Conservation (phyloP, 2,888 invertebrate genomes). For the Tholera decimalis region DNA sequence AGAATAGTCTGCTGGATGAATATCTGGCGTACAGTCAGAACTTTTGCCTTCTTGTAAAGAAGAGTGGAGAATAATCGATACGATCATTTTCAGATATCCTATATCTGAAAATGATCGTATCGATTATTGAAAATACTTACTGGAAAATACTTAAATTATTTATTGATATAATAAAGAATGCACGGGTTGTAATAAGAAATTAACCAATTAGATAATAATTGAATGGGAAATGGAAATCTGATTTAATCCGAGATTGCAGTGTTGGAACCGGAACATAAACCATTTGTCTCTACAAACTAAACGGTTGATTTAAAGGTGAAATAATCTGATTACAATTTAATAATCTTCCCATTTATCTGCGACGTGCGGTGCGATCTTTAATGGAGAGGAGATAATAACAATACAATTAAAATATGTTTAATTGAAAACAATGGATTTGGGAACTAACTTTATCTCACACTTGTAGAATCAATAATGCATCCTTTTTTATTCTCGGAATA, state of each 20-base stretch:
- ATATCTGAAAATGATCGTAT: not conserved
- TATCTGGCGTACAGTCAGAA: too few species aligned
- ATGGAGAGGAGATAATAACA: constrained; percentile 14
- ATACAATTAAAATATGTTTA: constrained; percentile 18
- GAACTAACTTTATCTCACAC: not conserved
- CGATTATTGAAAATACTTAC: not conserved
- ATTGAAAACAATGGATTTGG: not conserved
- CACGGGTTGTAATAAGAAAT: constrained; percentile 5
- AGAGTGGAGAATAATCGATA: too few species aligned
- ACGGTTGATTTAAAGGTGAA: constrained; percentile 12
- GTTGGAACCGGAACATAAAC: constrained; percentile 16
- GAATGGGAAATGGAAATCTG: constrained; percentile 15
- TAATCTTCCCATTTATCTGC: constrained; percentile 41
- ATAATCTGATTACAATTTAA: constrained; percentile 41
- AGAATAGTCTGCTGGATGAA: too few species aligned
- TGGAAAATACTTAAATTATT: not conserved
- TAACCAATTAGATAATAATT: constrained; percentile 31
- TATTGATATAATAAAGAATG: not conserved
- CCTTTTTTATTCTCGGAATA: not conserved
- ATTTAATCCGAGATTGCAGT: constrained; percentile 29
- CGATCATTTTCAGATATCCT: not conserved
- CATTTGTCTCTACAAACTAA: constrained; percentile 12
- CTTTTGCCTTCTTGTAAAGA: too few species aligned
- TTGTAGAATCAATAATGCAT: not conserved
- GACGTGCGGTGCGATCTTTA: constrained; percentile 26